Conservation (phyloP, 2,797 vertebrate species). For the Etheostoma nigrum region DNA sequence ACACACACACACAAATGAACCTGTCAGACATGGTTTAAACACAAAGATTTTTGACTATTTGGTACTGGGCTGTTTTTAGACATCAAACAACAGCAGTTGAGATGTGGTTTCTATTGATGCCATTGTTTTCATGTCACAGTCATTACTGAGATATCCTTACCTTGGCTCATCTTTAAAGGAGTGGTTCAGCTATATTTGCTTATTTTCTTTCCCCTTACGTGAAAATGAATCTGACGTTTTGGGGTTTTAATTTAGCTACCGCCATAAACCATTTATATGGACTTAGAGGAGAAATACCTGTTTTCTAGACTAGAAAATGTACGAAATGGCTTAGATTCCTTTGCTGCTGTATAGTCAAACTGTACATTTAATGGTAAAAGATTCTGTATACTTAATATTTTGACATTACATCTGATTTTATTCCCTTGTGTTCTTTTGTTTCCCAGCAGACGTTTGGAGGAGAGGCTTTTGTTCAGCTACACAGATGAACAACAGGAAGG, state of each 20-base stretch:
- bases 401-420: constrained; percentile 2
- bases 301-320: not conserved
- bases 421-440: constrained; percentile 30
- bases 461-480: constrained; percentile 85
- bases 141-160: constrained; percentile 69
- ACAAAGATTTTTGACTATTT: constrained; percentile 73
- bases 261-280: constrained; percentile 4
- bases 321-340: not conserved
- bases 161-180: constrained; percentile 66
- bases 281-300: constrained; percentile 11
- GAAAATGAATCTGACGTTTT: constrained; percentile 34
- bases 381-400: not conserved
- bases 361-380: not conserved
- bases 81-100: constrained; percentile 77
- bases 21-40: constrained; percentile 76
- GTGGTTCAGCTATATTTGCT: constrained; percentile 57
- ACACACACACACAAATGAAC: constrained; percentile 47
- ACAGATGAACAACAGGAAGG: constrained; percentile 97
- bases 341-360: not conserved
- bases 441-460: constrained; percentile 79
- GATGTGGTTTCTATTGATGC: constrained; percentile 77
- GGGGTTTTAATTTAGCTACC: constrained; percentile 4
- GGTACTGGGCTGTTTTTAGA: constrained; percentile 79
- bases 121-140: constrained; percentile 74
- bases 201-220: constrained; percentile 25